phyloP scores from a whole-genome alignment of 2,797 vertebrate genomes.

The Luscinia luscinia region DNA sequence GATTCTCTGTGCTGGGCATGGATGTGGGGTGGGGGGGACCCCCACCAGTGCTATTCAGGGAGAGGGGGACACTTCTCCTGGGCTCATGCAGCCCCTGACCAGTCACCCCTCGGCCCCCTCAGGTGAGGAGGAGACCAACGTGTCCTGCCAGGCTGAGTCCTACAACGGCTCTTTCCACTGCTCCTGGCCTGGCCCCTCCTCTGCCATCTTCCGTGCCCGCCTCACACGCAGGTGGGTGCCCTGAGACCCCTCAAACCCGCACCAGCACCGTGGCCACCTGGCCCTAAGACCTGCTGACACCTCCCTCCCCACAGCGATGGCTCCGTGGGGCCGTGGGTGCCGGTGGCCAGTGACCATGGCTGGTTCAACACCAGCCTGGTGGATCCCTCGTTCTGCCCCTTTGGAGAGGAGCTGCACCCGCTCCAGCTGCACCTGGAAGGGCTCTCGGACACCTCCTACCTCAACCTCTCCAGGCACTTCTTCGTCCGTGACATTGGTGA shows the following conservation, averaged over 20 bases:
- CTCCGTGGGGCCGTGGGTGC: background rate
- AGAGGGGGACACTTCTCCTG: fast-evolving
- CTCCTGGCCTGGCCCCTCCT: background rate
- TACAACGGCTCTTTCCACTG: slow-evolving; percentile 27
- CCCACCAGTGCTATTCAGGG: fast-evolving
- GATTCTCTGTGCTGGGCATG: fast-evolving
- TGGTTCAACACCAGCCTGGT: background rate
- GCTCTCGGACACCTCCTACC: background rate
- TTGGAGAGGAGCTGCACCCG: background rate
- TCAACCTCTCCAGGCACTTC: background rate
- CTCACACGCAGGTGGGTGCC: slow-evolving; percentile 13
- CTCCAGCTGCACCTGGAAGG: slow-evolving; percentile 40
- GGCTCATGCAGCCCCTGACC: fast-evolving
- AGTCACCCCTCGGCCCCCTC: fast-evolving
- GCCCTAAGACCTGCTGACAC: background rate
- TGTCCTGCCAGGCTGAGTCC: slow-evolving; percentile 47
- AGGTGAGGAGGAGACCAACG: background rate
- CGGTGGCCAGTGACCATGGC: fast-evolving
- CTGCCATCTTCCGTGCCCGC: background rate
- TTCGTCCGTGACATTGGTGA: slow-evolving; percentile 4
- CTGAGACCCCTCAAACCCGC: background rate
- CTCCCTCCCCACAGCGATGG: background rate
- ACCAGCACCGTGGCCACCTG: fast-evolving
- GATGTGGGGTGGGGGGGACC: background rate
- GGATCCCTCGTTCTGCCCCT: slow-evolving; percentile 34